A percentile compares a stretch with the other conserved stretches of the same genome.
phyloP scores from a whole-genome alignment of 2,888 invertebrate genomes.

The Yponomeuta cagnagella region DNA sequence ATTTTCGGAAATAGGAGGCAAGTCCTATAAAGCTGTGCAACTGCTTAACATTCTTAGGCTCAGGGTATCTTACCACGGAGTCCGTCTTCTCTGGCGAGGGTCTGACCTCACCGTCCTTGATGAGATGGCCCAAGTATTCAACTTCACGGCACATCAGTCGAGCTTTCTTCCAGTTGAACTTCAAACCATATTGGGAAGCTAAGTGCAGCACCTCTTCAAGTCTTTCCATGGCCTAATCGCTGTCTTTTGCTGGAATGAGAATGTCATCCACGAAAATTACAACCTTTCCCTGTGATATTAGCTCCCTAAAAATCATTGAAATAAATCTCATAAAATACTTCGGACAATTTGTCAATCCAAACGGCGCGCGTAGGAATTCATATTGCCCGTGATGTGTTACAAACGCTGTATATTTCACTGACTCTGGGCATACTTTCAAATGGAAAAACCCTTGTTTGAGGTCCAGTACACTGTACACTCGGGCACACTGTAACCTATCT shows the following conservation, averaged over 20 bases:
- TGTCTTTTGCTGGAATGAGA: conserved; percentile 1
- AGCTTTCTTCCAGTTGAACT: conserved; percentile 13
- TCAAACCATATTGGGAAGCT: conserved; percentile 1
- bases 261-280: conserved; percentile 11
- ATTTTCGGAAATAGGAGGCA: conserved; percentile 9
- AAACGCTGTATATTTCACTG: conserved; percentile 18
- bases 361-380: conserved; percentile 13
- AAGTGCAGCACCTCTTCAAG: conserved; percentile 7
- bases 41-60: conserved; percentile 7
- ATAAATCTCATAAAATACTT: conserved; percentile 9
- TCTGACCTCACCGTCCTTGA: conserved; percentile 13
- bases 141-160: background rate
- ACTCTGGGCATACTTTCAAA: conserved; percentile 17
- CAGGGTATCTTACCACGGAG: conserved; percentile 5
- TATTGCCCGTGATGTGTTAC: conserved; percentile 15
- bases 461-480: conserved; percentile 16
- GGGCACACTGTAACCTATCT: conserved; percentile 14
- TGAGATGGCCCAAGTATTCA: conserved; percentile 11
- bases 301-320: conserved; percentile 3
- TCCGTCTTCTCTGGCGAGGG: conserved; percentile 9
- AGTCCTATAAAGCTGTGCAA: conserved; percentile 12
- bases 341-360: background rate
- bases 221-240: background rate
- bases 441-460: conserved; percentile 19
- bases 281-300: background rate